phyloP scores from a whole-genome alignment of 30 jellyfish, hydroid and myxozoan genomes.

The Phacellophora camtschatica region DNA sequence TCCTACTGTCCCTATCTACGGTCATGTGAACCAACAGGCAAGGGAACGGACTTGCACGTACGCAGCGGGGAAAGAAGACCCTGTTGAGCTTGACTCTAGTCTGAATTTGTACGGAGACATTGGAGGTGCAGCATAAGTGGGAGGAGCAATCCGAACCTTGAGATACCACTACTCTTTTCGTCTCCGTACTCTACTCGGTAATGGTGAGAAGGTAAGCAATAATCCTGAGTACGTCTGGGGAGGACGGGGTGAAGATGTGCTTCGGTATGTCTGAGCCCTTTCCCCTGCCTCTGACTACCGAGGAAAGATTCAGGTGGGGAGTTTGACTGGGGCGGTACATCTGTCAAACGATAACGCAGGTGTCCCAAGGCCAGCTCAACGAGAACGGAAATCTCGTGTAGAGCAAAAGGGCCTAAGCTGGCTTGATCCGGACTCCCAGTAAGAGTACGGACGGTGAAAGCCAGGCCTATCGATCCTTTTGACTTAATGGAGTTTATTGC shows the following conservation, averaged over 20 bases:
- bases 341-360: conserved; percentile 81
- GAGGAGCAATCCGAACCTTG: too few species aligned
- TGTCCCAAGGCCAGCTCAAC: conserved; percentile 86
- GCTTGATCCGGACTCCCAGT: conserved; percentile 30
- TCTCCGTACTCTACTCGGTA: too few species aligned
- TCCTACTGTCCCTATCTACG: conserved; percentile 95
- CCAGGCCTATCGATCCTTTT: conserved; percentile 88
- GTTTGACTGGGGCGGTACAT: conserved; percentile 96
- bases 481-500: conserved; percentile 71
- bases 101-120: conserved; percentile 79
- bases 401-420: conserved; percentile 75
- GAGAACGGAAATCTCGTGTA: conserved; percentile 83
- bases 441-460: conserved; percentile 62
- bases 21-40: conserved; percentile 89
- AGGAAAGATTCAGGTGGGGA: conserved; percentile 63
- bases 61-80: conserved; percentile 94
- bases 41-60: conserved; percentile 92
- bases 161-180: too few species aligned
- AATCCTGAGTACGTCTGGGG: too few species aligned
- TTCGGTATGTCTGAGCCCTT: not conserved
- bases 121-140: conserved; percentile 81
- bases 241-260: too few species aligned
- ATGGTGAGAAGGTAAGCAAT: too few species aligned
- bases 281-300: not conserved
- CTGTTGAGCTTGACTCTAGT: conserved; percentile 93